A percentile compares a stretch with the other conserved stretches of the same genome.
phyloP scores from a whole-genome alignment of 2,113 vertebrate genomes.

The Chaetodon auriga region DNA sequence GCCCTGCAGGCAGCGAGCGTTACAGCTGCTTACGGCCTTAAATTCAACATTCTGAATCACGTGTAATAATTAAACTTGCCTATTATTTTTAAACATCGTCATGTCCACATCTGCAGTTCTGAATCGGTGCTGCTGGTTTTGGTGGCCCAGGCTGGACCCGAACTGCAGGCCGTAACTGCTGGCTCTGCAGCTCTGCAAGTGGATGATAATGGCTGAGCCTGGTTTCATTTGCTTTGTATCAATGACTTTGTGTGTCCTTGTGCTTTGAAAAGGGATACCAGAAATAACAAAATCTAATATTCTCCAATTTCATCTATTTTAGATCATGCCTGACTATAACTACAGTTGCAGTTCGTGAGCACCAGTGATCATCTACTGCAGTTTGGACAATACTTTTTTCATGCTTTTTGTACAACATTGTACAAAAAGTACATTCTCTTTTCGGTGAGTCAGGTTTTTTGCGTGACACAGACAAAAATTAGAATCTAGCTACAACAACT shows the following conservation, averaged over 20 bases:
- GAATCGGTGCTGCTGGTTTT: neutral
- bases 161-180: slow-evolving; percentile 41
- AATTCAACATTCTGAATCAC: neutral
- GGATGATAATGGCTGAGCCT: slow-evolving; percentile 27
- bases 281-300: slow-evolving; percentile 43
- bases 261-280: slow-evolving; percentile 52
- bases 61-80: neutral
- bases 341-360: neutral
- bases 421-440: neutral
- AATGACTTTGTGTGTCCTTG: slow-evolving; percentile 54
- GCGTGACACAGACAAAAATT: neutral
- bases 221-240: slow-evolving; percentile 49
- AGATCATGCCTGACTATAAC: slow-evolving; percentile 12
- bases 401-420: neutral
- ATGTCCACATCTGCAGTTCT: neutral
- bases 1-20: no score
- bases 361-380: neutral
- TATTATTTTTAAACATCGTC: neutral
- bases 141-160: neutral
- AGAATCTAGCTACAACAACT: neutral
- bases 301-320: slow-evolving; percentile 47
- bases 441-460: neutral
- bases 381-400: neutral
- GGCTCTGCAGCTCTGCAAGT: slow-evolving; percentile 40
- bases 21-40: neutral